Percentiles rank a stretch among this genome's conserved stretches.
Conservation (phyloP, 2,113 vertebrate species). For the Anguilla japonica region DNA sequence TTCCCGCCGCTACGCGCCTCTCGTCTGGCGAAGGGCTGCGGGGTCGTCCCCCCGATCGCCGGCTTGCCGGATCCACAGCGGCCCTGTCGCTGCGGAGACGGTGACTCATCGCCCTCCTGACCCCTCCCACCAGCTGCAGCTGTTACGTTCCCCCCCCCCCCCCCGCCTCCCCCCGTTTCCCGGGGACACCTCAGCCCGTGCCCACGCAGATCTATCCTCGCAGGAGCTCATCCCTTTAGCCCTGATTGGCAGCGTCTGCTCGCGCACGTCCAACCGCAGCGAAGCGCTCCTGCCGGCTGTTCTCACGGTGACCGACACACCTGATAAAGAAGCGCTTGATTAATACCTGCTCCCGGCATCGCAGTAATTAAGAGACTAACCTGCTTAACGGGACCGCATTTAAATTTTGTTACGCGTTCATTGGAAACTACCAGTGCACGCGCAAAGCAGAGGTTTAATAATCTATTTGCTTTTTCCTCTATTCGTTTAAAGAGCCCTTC, state of each 20-base stretch:
- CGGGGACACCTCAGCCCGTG: conserved; percentile 38
- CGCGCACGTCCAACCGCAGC: conserved; percentile 21
- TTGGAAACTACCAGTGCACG: not conserved
- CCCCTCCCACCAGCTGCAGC: conserved; percentile 33
- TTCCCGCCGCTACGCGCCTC: not conserved
- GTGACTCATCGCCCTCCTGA: conserved; percentile 27
- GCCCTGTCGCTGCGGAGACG: not conserved
- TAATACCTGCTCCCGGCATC: not conserved
- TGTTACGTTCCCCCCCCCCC: conserved; percentile 32
- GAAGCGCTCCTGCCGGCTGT: not conserved
- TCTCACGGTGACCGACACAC: not conserved
- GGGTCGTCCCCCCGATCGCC: not conserved
- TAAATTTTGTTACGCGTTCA: not conserved
- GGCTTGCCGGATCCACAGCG: not conserved
- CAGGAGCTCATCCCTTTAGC: conserved; percentile 23
- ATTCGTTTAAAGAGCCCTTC: too few relatives aligned
- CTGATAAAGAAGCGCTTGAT: conserved; percentile 14
- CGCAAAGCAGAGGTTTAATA: too few relatives aligned
- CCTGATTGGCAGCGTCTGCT: conserved; percentile 29
- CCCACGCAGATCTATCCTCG: conserved; percentile 22
- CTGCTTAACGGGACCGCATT: not conserved
- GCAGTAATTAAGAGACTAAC: not conserved
- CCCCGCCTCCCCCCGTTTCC: not conserved
- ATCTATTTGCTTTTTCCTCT: too few relatives aligned
- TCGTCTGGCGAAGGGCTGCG: not conserved